Evolutionary conservation across 2,113 vertebrate species (phyloP).

Genomic region (Anser brachyrhynchus): DNA sequence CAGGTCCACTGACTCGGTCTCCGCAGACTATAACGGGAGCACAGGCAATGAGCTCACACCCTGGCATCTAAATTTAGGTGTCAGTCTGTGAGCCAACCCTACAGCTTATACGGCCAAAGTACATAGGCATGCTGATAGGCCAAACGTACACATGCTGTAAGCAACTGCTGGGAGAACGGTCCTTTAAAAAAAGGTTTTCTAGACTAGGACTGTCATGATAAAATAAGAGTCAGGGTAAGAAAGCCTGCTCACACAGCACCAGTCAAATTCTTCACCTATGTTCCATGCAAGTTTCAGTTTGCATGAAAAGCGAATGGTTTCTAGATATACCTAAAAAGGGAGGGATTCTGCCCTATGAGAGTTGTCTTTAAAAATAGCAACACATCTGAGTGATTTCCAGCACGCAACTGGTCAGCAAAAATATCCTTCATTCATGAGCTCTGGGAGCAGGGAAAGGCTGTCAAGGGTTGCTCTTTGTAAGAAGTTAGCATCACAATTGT

Average conservation of each 20-base stretch:
- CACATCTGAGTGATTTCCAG: neutral
- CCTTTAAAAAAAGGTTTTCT: neutral
- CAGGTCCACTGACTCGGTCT: neutral
- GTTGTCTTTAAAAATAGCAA: conserved; percentile 40
- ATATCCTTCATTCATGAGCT: conserved; percentile 7
- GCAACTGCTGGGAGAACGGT: neutral
- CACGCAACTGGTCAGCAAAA: neutral
- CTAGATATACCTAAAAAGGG: neutral
- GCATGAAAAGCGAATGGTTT: conserved; percentile 8
- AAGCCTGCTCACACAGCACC: neutral
- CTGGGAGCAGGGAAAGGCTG: neutral
- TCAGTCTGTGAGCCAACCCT: conserved; percentile 15
- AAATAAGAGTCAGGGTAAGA: neutral
- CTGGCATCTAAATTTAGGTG: conserved; percentile 65
- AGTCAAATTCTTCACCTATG: neutral
- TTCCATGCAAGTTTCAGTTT: neutral
- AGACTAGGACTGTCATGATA: neutral
- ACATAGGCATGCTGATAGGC: conserved; percentile 1
- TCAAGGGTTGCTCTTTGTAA: neutral
- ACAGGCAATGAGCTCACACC: conserved; percentile 45
- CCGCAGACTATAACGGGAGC: neutral
- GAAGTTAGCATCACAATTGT: neutral
- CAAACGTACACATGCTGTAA: conserved; percentile 4
- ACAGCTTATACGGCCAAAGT: conserved; percentile 25
- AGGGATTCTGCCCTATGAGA: neutral